Conservation (phyloP, 1,140 invertebrate genomes). For the Mesaphorura yosii region DNA sequence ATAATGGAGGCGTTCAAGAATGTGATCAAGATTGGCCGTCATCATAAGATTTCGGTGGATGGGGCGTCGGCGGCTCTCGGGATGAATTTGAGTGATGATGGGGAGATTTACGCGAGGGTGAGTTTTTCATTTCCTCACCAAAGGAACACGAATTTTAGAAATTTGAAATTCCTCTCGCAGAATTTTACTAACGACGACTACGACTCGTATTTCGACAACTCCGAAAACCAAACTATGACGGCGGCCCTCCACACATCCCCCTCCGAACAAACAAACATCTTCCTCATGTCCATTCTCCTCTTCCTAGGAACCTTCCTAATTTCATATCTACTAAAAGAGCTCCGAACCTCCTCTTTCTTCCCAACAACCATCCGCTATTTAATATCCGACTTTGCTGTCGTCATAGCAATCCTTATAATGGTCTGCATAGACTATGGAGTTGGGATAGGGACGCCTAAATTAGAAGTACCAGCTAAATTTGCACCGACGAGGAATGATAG, state of each 20-base stretch:
- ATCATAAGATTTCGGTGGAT: no score
- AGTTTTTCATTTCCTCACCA: no score
- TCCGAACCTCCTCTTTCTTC: conserved; percentile 33
- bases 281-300: conserved; percentile 36
- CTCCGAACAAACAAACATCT: conserved; percentile 28
- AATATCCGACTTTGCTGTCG: conserved; percentile 41
- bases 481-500: conserved; percentile 18
- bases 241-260: no score
- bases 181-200: no score
- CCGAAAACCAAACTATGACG: no score
- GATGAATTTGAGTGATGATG: no score
- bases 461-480: conserved; percentile 36
- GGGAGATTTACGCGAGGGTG: no score
- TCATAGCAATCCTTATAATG: conserved; percentile 39
- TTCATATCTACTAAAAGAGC: conserved; percentile 33
- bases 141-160: no score
- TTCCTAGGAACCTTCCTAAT: conserved; percentile 37
- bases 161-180: no score
- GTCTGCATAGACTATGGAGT: conserved; percentile 35
- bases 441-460: conserved; percentile 39
- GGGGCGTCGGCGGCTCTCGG: no score
- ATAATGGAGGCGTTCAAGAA: conserved; percentile 36
- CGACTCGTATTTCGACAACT: no score
- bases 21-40: conserved; percentile 28
- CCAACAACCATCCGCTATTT: conserved; percentile 35